Percentiles rank a stretch among this genome's conserved stretches.
phyloP scores from a whole-genome alignment of 2,888 invertebrate species.

The Artemia sinica region DNA sequence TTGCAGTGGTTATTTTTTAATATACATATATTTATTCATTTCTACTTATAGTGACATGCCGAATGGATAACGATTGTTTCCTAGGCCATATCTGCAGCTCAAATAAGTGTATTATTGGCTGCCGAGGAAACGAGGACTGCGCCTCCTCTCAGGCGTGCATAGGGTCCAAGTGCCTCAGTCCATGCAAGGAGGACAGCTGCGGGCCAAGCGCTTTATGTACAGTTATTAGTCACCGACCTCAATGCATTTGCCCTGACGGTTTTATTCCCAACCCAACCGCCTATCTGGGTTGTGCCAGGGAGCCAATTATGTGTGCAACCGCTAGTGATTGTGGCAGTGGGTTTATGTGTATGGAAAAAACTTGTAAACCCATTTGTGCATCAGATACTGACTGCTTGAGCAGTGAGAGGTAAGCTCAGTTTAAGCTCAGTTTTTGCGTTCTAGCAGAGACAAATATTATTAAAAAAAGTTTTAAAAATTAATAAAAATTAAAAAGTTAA shows the following conservation, averaged over 20 bases:
- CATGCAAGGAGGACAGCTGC: slow-evolving; percentile 51
- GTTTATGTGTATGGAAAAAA: slow-evolving; percentile 47
- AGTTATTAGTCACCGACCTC: slow-evolving; percentile 53
- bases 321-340: slow-evolving; percentile 56
- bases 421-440: no score
- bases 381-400: slow-evolving; percentile 55
- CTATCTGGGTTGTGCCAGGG: slow-evolving; percentile 63
- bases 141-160: slow-evolving; percentile 49
- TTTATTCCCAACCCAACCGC: slow-evolving; percentile 74
- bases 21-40: no score
- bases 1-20: no score
- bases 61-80: slow-evolving; percentile 80
- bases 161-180: slow-evolving; percentile 59
- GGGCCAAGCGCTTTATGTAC: slow-evolving; percentile 59
- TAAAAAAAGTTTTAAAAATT: no score
- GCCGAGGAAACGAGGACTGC: slow-evolving; percentile 70
- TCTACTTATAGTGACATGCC: slow-evolving; percentile 50
- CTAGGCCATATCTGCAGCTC: slow-evolving; percentile 70
- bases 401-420: slow-evolving; percentile 51
- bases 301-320: slow-evolving; percentile 56
- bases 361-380: slow-evolving; percentile 60
- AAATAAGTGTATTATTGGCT: slow-evolving; percentile 69
- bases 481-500: no score
- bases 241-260: slow-evolving; percentile 59
- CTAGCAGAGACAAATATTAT: no score